These are phyloP conservation scores for Amphiprion clarkii DNA, from an alignment of 2,797 vertebrate species.

Conservation along the genomic window DNA sequence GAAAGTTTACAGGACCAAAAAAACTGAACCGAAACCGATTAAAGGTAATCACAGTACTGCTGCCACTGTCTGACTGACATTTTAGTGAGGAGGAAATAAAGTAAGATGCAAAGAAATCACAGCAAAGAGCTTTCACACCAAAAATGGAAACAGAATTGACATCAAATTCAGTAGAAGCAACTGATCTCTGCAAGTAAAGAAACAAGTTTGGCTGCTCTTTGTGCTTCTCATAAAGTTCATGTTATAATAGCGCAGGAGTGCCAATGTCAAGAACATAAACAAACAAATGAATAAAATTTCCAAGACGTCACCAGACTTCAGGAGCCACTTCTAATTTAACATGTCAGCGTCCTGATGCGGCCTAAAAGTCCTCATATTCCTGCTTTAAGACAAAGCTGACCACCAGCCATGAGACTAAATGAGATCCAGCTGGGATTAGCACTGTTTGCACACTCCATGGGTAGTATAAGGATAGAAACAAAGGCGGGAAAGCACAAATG, in stretches of 20 bases:
- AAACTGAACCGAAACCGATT: background rate
- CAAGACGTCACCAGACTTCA: no score
- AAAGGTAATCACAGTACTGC: background rate
- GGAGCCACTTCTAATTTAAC: no score
- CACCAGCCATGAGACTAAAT: no score
- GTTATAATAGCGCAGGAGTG: background rate
- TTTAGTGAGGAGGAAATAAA: background rate
- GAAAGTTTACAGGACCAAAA: background rate
- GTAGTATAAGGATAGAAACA: background rate
- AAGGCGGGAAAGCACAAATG: background rate
- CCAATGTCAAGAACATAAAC: no score
- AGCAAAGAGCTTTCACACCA: background rate
- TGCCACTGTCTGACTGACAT: background rate
- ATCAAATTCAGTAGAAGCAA: background rate
- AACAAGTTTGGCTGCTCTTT: constrained; percentile 26
- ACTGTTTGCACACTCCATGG: no score
- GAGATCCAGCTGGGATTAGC: no score
- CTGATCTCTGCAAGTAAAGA: background rate
- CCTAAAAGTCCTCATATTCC: no score
- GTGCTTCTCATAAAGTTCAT: background rate
- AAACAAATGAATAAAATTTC: no score
- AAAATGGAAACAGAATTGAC: background rate
- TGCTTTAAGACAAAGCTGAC: no score
- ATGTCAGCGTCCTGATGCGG: no score
- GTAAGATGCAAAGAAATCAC: background rate